Evolutionary conservation across 2,113 vertebrate genomes (phyloP), one percentile per base, ranked within the genome.

Genomic region (Cricetomys ansorgei): DNA sequence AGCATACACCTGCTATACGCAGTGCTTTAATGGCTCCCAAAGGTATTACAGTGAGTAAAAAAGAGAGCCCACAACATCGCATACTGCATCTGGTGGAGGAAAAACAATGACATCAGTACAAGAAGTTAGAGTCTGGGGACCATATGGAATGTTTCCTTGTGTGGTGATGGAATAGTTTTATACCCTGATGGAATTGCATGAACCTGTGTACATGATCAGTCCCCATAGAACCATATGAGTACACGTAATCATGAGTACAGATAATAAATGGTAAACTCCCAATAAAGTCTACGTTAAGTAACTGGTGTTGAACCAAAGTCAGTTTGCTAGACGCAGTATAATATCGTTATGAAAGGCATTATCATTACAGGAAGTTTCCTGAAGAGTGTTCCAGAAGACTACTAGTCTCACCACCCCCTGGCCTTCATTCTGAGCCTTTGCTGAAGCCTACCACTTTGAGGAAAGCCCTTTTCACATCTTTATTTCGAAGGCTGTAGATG

Each of bases 401-500:
- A 23, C 17, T 45, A 75, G 29, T 59, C n/a, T 75, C 19, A 73
- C 8, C 59, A 23, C n/a, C 48, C 27, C 29, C 55, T 62, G 65
- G 40, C 89, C 62, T 84, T 97, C 69, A 95, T 70, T 89, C 89
- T 62, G 69, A 55, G 19, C 64, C n/a, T 23, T 84, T 90, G 11
- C 55, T 43, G 55, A 79, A 72, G 7, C 91, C 96, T 55, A 48
- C 72, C 34, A 92, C 91, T 76, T 95, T 97, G 69, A 94, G n/a
- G 64, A 97, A 97, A 67, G 96, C 97, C 75, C 79, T 96, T 87
- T 97, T 97, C 37, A 97, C 89, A 75, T 97, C 95, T 83, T 92
- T 96, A 86, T 97, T 97, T 25, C 96, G 62, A 73, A 97, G 93
- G 81, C 96, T 97, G 1, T 96, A 97, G 91, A 95, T 94, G 55